Base-by-base conservation (phyloP, 1,140 invertebrate species). In the Drosophila albomicans region DNA sequence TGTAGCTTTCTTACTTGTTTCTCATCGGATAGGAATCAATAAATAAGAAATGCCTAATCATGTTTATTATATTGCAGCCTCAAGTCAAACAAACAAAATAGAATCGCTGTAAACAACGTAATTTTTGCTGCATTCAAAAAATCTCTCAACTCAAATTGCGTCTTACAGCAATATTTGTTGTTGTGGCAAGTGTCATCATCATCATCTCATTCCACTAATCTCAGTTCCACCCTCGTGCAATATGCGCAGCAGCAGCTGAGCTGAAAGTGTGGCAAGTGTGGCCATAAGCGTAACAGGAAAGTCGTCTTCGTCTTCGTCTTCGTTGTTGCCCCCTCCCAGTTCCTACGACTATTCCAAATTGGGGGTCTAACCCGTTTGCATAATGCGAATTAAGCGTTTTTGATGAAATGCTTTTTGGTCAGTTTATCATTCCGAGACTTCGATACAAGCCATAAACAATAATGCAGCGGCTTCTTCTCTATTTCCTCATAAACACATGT, bases 351-450 rank as follows among this genome's bases (percentile, higher is more conserved):
- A 35, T 13, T 32, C 30, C 54, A 20, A 69, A 52, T 16, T 35
- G 20, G 4, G 28, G 51, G 30, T 45, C 15, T 7, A 54, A 46
- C 3, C 28, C 38, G 35, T 52, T 59, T 48, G 56, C 57, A 62
- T 56, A 69, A 45, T 69, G 66, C 66, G 49, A 62, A 62, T 16
- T 45, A 74, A 62, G 71, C 71, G 45, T 11, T 75, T 62, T 62
- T 20, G 20, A 43, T 51, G 54, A 30, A 57, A 28, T 56, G 32
- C 13, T 63, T 52, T 62, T 52, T 52, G 61, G 15, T 49, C 61
- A 52, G 32, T 52, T 67, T 35, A 32, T 38, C 35, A 54, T 54
- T 32, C 10, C 10, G 8, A 62, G 2, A 54, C n/a, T 16, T 51
- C 32, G 8, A 48, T 41, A 38, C 35, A 15, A 41, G 38, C 54